Evolutionary conservation across 2,797 vertebrate species (phyloP).

Genomic region (Chromobotia macracanthus): DNA sequence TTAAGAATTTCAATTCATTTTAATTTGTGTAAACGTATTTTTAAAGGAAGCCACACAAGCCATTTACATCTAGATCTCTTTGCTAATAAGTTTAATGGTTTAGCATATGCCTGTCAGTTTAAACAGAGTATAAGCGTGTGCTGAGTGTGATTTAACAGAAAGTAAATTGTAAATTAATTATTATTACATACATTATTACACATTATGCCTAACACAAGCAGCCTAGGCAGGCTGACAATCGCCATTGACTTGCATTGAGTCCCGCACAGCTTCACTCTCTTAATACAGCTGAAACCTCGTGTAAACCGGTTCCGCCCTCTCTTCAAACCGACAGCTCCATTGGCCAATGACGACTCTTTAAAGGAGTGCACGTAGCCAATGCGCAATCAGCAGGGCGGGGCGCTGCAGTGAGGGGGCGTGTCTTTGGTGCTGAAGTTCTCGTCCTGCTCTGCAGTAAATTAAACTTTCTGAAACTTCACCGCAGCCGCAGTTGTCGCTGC

Average conservation of each 20-base stretch:
- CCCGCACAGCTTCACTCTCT: background rate
- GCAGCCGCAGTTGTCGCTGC: conserved; percentile 53
- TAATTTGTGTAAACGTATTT: too few species aligned
- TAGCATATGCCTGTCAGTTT: too few species aligned
- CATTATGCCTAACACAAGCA: too few species aligned
- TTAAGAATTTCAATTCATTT: background rate
- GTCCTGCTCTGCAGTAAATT: conserved; percentile 75
- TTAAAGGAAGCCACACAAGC: background rate
- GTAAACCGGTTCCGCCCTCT: conserved; percentile 71
- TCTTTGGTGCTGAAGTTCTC: conserved; percentile 71
- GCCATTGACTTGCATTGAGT: background rate
- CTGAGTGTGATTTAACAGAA: too few species aligned
- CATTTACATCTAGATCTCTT: background rate
- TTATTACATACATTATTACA: too few species aligned
- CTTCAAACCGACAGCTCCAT: conserved; percentile 47
- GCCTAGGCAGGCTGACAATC: too few species aligned
- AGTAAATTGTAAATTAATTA: too few species aligned
- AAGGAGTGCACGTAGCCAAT: conserved; percentile 60
- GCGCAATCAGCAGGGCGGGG: conserved; percentile 32
- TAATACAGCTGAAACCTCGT: conserved; percentile 78
- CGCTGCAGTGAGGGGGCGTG: conserved; percentile 69
- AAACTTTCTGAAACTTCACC: conserved; percentile 75
- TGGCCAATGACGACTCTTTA: conserved; percentile 60
- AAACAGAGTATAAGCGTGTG: too few species aligned
- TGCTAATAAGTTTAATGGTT: too few species aligned